Conservation (phyloP, 2,113 vertebrate genomes). For the Elachura formosa region DNA sequence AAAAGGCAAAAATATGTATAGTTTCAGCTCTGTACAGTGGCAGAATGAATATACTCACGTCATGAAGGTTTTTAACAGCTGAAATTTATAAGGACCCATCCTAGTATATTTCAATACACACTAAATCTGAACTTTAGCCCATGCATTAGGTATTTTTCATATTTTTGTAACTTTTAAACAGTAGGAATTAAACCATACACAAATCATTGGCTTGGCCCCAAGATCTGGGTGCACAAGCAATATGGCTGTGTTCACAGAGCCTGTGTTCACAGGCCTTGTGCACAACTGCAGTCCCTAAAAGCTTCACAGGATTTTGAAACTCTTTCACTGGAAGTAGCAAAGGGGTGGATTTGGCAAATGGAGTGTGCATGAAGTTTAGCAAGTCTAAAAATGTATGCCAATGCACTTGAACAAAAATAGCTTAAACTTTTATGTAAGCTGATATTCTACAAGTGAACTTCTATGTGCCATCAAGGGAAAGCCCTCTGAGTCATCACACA, state of each 20-base stretch:
- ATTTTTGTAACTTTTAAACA: background rate
- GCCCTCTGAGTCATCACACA: background rate
- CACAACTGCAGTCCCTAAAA: background rate
- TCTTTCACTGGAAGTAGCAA: background rate
- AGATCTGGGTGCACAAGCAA: background rate
- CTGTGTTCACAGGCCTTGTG: background rate
- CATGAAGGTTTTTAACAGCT: background rate
- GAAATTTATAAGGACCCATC: background rate
- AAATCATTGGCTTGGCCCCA: background rate
- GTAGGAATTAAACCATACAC: background rate
- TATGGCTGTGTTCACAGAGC: background rate
- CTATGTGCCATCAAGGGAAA: background rate
- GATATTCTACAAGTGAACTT: slow-evolving; percentile 3
- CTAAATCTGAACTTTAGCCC: background rate
- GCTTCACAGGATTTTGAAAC: background rate
- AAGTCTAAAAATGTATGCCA: background rate
- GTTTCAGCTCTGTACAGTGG: background rate
- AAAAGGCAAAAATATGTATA: background rate
- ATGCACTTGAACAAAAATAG: slow-evolving; percentile 20
- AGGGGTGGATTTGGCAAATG: background rate
- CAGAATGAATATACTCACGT: background rate
- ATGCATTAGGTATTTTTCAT: background rate
- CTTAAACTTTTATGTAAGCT: background rate
- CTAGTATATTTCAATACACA: background rate
- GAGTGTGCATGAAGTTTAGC: background rate